Conservation (phyloP, 2,113 vertebrate genomes). For the Xiphias gladius region DNA sequence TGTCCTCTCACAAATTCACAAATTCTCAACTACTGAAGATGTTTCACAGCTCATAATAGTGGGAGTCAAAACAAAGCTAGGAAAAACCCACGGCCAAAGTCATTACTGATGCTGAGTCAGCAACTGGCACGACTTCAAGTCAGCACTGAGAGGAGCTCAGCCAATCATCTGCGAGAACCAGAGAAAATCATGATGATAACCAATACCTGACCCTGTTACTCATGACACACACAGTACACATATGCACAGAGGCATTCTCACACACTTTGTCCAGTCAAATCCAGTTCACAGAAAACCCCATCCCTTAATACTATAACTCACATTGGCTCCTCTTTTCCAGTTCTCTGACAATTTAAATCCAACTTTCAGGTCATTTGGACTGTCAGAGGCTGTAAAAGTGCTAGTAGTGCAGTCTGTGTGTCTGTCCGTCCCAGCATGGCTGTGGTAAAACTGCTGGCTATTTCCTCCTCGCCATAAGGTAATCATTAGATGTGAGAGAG, state of each 20-base stretch:
- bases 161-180: conserved; percentile 13
- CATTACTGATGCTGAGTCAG: conserved; percentile 53
- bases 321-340: conserved; percentile 45
- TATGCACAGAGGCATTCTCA: conserved; percentile 18
- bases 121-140: conserved; percentile 29
- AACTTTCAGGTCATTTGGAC: conserved; percentile 67
- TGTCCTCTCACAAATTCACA: conserved; percentile 17
- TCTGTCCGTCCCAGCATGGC: conserved; percentile 67
- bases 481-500: conserved; percentile 77
- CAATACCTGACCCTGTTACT: conserved; percentile 37
- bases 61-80: conserved; percentile 43
- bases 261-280: conserved; percentile 36
- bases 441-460: conserved; percentile 70
- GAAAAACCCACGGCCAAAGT: conserved; percentile 13
- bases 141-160: conserved; percentile 3
- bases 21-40: conserved; percentile 34
- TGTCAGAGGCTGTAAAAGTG: conserved; percentile 70
- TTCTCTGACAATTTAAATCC: conserved; percentile 65
- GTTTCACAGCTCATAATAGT: conserved; percentile 60
- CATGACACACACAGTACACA: conserved; percentile 5
- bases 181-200: conserved; percentile 21
- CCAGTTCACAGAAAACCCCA: conserved; percentile 43
- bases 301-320: conserved; percentile 57
- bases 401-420: conserved; percentile 68
- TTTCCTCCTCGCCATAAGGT: conserved; percentile 76